Evolutionary conservation across 2,113 vertebrate genomes (phyloP), one percentile per base, ranked within the genome.

Genomic region (Ploceus nigricollis): DNA sequence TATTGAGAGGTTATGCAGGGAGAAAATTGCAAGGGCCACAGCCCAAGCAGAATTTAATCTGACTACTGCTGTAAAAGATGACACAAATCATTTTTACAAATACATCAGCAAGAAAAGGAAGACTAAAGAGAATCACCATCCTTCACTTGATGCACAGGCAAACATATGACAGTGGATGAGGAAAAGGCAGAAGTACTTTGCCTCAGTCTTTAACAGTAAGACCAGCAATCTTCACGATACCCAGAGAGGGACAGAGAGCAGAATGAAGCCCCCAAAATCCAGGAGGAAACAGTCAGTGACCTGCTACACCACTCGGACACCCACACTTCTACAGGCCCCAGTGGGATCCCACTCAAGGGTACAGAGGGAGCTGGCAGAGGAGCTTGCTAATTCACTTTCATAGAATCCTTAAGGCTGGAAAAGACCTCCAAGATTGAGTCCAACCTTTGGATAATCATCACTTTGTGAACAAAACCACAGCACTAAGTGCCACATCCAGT

Each of bases 1-100:
- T n/a, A 16, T 39, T 0, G 0, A 13, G 17, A 42, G 23, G 51
- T 58, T 51, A 17, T 18, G 20, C 19, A 30, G 16, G 16, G 27
- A 68, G 61, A 60, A 75, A 89, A 82, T 18, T 25, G 39, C 53
- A 53, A 51, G 45, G 53, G 16, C 16, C 14, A 30, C 42, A 82
- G 33, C 39, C 28, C 61, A 68, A 60, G 44, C 5, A 75, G 37
- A 66, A 75, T 31, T 82, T 51, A 68, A 75, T 45, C 33, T 30
- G 19, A 50, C 28, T 89, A 60, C 11, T 53, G 45, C 16, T 1
- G 0, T 45, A 68, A 53, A 75, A 82, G 39, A 44, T 1, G 5
- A 66, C 23, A 66, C 19, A 47, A 47, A 82, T 60, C 10, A 16
- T 30, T 89, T 44, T 58, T n/a, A 58, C 23, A 82, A 66, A 75